A percentile compares a stretch with the other conserved stretches of the same genome.
phyloP scores from a whole-genome alignment of 2,797 vertebrate genomes.

The Champsocephalus gunnari region DNA sequence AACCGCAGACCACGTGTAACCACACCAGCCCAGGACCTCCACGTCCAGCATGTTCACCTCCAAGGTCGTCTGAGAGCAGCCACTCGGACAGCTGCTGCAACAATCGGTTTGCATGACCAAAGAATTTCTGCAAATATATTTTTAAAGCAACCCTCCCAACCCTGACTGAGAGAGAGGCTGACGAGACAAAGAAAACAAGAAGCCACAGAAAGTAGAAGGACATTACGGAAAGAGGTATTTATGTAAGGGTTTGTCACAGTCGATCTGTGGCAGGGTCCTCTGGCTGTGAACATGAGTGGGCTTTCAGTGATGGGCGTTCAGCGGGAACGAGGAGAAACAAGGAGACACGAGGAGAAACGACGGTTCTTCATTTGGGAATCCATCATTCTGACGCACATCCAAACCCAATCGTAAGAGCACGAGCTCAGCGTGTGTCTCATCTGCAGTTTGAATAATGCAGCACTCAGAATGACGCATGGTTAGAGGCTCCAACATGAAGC shows the following conservation, averaged over 20 bases:
- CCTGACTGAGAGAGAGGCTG: background rate
- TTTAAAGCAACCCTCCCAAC: too few relatives aligned
- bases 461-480: constrained; percentile 2
- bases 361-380: constrained; percentile 33
- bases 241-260: constrained; percentile 7
- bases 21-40: too few relatives aligned
- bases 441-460: constrained; percentile 48
- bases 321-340: constrained; percentile 31
- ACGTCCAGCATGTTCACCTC: too few relatives aligned
- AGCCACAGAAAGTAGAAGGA: background rate
- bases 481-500: background rate
- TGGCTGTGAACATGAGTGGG: constrained; percentile 15
- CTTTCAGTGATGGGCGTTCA: constrained; percentile 21
- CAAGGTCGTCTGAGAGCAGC: too few relatives aligned
- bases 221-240: background rate
- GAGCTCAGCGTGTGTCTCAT: constrained; percentile 21
- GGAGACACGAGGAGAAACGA: constrained; percentile 1
- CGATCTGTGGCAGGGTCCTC: background rate
- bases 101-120: too few relatives aligned
- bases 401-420: constrained; percentile 37
- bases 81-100: too few relatives aligned
- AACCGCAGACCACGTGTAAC: too few relatives aligned
- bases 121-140: too few relatives aligned
- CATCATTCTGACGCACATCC: constrained; percentile 55
- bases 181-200: background rate